These are phyloP conservation scores for Agriotes lineatus DNA, from an alignment of 2,888 invertebrate species.

Conservation along the genomic window DNA sequence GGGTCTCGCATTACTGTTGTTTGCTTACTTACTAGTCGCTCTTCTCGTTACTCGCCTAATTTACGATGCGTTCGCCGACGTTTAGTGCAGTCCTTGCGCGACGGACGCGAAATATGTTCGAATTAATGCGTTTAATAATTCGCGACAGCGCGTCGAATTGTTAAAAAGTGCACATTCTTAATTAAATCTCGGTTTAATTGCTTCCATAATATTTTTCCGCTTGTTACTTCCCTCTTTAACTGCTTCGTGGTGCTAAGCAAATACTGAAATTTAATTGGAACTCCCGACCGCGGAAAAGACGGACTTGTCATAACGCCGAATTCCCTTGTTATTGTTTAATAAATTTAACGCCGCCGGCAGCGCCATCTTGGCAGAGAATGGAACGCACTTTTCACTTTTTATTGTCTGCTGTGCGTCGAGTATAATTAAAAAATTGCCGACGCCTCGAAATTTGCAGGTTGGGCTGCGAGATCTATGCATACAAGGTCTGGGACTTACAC, in stretches of 20 bases:
- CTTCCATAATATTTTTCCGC: conserved; percentile 45
- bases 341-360: background rate
- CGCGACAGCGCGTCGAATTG: conserved; percentile 42
- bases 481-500: too few species aligned
- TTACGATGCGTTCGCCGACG: conserved; percentile 46
- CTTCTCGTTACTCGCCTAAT: conserved; percentile 51
- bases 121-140: conserved; percentile 45
- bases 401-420: too few species aligned
- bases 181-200: conserved; percentile 47
- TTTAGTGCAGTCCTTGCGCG: conserved; percentile 26
- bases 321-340: background rate
- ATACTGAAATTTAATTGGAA: conserved; percentile 44
- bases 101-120: conserved; percentile 32
- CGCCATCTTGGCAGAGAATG: too few species aligned
- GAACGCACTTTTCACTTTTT: too few species aligned
- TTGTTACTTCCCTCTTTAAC: conserved; percentile 32
- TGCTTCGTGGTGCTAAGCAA: conserved; percentile 32
- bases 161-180: conserved; percentile 40
- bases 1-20: conserved; percentile 54
- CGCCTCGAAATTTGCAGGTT: too few species aligned
- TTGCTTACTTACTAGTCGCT: conserved; percentile 51
- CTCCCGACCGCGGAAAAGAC: conserved; percentile 10
- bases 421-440: too few species aligned
- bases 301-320: background rate
- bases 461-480: too few species aligned